Conservation (phyloP, 2,797 vertebrate genomes). For the Gallirallus australis region DNA sequence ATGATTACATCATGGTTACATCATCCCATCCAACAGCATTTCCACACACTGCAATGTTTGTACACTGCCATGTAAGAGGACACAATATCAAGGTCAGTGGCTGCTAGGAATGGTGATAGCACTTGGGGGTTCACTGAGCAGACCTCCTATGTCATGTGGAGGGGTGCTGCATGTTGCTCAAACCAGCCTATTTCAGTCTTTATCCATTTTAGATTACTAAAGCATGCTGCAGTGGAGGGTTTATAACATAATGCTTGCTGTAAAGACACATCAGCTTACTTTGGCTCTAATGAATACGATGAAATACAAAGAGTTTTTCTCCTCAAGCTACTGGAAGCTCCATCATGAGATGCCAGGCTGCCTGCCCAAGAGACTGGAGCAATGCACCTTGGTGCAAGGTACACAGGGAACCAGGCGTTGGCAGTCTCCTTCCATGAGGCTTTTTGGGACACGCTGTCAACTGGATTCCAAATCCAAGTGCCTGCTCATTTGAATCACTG, state of each 20-base stretch:
- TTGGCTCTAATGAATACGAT: neutral
- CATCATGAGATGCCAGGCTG: neutral
- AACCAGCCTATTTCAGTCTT: neutral
- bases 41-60: neutral
- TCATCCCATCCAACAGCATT: accelerated
- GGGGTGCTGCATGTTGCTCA: neutral
- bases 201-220: neutral
- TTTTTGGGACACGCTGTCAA: neutral
- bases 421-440: too few species aligned
- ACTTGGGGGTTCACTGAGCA: neutral
- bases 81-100: neutral
- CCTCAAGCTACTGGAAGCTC: neutral
- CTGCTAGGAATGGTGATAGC: neutral
- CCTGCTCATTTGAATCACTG: neutral
- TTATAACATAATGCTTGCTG: neutral
- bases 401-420: accelerated
- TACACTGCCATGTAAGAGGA: neutral
- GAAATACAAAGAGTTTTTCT: neutral
- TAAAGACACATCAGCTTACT: neutral
- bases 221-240: neutral
- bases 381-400: neutral
- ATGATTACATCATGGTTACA: neutral
- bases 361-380: neutral
- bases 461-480: neutral
- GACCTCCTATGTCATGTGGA: neutral